Percentiles rank a stretch among this genome's conserved stretches.
phyloP scores from a whole-genome alignment of 2,888 invertebrate genomes.

The Athrips mouffetella region DNA sequence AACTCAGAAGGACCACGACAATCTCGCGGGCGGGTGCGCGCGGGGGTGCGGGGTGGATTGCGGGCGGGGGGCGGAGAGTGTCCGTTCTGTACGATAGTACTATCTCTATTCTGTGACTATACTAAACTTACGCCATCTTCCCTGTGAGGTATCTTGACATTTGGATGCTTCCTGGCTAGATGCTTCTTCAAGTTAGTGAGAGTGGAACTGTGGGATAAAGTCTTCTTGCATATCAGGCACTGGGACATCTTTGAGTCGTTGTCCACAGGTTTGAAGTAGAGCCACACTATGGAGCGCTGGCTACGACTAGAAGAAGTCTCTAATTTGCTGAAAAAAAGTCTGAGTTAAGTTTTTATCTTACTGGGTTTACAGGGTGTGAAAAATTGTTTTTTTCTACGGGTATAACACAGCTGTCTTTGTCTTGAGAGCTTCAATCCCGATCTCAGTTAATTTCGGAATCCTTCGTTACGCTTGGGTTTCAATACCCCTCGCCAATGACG shows the following conservation, averaged over 20 bases:
- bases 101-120: not conserved
- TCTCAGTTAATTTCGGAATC: not conserved
- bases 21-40: too few species aligned
- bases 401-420: too few species aligned
- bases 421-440: too few species aligned
- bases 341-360: not conserved
- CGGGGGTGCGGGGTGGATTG: too few species aligned
- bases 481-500: too few species aligned
- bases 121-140: conserved; percentile 20
- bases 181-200: conserved; percentile 28
- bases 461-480: too few species aligned
- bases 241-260: conserved; percentile 21
- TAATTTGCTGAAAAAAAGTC: not conserved
- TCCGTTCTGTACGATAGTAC: too few species aligned
- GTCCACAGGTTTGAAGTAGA: conserved; percentile 33
- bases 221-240: conserved; percentile 36
- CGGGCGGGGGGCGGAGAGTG: too few species aligned
- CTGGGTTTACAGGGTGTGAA: too few species aligned
- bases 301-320: not conserved
- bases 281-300: conserved; percentile 31
- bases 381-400: too few species aligned
- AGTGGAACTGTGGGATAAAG: conserved; percentile 21
- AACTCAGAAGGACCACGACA: too few species aligned
- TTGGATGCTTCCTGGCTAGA: conserved; percentile 28
- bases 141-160: conserved; percentile 18